Base-by-base conservation (phyloP, 2,113 vertebrate genomes). In the Caranx ignobilis region DNA sequence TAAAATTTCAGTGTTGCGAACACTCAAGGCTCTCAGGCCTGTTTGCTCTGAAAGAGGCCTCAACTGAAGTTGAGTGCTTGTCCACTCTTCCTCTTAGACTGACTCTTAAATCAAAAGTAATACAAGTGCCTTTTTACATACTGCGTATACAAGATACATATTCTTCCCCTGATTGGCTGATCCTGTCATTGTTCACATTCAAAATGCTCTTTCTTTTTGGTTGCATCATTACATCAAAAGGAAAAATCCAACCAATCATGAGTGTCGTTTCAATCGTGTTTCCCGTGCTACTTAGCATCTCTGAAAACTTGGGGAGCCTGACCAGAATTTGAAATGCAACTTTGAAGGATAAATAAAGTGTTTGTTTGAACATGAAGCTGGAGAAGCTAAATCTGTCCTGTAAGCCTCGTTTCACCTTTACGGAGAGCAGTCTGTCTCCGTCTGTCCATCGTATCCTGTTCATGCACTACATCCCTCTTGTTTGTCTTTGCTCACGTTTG, bases 201-300 rank as follows among this genome's bases (percentile, higher is more conserved):
- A 34, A 59, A 70, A 15, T 8, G 11, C 18, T 68, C 52, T 87
- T 87, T 75, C 77, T 81, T 60, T 79, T 69, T 45, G 32, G 71
- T 84, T 87, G 75, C 80, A 80, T 89, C 75, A 84, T 78, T 35
- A 59, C 21, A 74, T 68, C 72, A 72, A 84, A 80, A 80, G 67
- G 32, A 57, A 57, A 70, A 71, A 82, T 16, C 26, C 41, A 16
- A 75, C 45, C 63, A 69, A 56, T 32, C 34, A n/a, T 35, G 35
- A 37, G 37, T 26, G 71, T 80, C 55, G 59, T 18, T 70, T 70
- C 73, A 77, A 77, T 72, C 72, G 52, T 47, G 32, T 71, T 69
- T 66, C 8, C 41, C 71, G 64, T 75, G 35, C 41, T 9, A 56
- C 11, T 63, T 63, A 32, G 59, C 54, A 41, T 56, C 70, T 85